These are phyloP conservation scores for Serripes groenlandicus DNA, from an alignment of 2,888 invertebrate genomes.

Conservation along the genomic window DNA sequence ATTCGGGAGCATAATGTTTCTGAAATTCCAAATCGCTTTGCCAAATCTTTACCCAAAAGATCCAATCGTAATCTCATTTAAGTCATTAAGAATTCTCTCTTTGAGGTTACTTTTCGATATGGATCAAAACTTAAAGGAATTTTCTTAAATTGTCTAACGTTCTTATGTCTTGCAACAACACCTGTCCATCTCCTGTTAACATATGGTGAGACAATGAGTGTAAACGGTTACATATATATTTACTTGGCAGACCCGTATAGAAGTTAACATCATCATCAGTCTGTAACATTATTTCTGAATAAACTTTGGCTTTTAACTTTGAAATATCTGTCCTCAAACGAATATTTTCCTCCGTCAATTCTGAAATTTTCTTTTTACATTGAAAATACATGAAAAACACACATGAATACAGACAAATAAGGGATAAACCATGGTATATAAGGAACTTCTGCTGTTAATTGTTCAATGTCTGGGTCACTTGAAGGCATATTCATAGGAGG, in stretches of 20 bases:
- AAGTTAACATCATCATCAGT: neutral
- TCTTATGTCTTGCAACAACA: neutral
- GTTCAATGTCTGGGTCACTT: neutral
- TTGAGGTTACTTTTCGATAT: neutral
- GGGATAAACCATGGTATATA: neutral
- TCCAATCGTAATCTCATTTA: conserved; percentile 41
- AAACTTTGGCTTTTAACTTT: neutral
- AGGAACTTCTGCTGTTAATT: neutral
- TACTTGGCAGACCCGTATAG: neutral
- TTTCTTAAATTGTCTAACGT: neutral
- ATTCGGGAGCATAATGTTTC: conserved; percentile 36
- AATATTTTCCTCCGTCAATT: too few species aligned
- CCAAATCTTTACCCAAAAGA: conserved; percentile 42
- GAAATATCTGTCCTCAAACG: neutral
- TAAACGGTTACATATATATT: neutral
- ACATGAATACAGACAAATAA: neutral
- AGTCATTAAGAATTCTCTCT: conserved; percentile 45
- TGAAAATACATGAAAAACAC: neutral
- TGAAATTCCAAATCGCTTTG: conserved; percentile 46
- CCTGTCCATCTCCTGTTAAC: neutral
- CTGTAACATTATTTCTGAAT: neutral
- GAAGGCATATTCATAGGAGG: conserved; percentile 36
- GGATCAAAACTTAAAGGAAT: neutral
- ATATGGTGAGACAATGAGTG: neutral
- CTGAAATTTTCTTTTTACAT: neutral